These are phyloP conservation scores for Mactromeris polynyma DNA, from an alignment of 2,888 invertebrate species.

Conservation along the genomic window DNA sequence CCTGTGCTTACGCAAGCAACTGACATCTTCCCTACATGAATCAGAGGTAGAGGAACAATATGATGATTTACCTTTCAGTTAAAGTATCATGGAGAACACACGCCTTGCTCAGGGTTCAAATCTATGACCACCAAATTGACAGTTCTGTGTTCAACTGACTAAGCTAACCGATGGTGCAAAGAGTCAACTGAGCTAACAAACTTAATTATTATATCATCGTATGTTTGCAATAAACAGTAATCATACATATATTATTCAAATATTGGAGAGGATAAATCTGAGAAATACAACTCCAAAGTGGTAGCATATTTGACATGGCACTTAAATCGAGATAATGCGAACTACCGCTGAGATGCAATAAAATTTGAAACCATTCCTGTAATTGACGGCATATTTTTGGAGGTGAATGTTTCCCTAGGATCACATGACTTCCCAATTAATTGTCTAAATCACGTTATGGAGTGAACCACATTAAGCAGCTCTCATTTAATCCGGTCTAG, in stretches of 20 bases:
- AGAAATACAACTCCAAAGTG: background rate
- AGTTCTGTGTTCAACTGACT: no score
- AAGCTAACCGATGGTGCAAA: no score
- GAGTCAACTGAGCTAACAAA: no score
- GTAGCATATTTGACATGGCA: constrained; percentile 1
- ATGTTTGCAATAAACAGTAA: background rate
- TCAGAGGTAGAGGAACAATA: no score
- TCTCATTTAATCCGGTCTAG: background rate
- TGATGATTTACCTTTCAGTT: no score
- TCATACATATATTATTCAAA: background rate
- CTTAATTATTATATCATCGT: background rate
- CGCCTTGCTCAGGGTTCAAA: no score
- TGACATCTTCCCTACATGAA: no score
- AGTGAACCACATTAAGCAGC: background rate
- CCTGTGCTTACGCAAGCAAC: no score
- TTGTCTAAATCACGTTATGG: background rate
- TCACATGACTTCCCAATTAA: background rate
- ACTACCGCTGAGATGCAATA: background rate
- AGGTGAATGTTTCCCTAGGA: background rate
- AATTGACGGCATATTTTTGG: background rate
- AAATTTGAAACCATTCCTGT: constrained; percentile 6
- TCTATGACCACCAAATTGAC: no score
- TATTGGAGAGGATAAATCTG: background rate
- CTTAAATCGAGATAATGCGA: background rate
- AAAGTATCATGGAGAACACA: no score